phyloP scores from a whole-genome alignment of 30 jellyfish, hydroid and myxozoan species.

The Chrysaora quinquecirrha region DNA sequence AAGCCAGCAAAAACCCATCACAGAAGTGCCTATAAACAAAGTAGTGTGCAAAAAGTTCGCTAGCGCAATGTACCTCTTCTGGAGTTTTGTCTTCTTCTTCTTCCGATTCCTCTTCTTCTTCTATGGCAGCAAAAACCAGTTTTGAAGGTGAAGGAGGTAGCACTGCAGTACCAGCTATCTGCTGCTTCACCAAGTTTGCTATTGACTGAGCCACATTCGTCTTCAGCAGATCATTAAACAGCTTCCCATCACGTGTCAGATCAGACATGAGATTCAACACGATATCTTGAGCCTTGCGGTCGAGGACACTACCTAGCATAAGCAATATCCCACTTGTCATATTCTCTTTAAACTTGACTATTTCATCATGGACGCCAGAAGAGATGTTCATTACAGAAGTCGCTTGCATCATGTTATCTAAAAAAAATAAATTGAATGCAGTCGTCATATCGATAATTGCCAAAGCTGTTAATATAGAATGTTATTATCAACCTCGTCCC shows the following conservation, averaged over 20 bases:
- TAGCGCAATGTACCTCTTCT: conserved; percentile 58
- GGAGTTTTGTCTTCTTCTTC: conserved; percentile 59
- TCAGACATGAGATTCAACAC: conserved; percentile 52
- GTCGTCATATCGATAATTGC: too few relatives aligned
- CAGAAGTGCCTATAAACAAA: too few relatives aligned
- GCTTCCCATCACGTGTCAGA: conserved; percentile 60
- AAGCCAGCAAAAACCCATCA: too few relatives aligned
- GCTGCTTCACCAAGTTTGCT: conserved; percentile 27
- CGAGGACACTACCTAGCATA: conserved; percentile 48
- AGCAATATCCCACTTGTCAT: conserved; percentile 42
- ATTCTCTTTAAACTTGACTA: conserved; percentile 56
- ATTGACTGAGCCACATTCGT: conserved; percentile 33
- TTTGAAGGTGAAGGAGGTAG: conserved; percentile 11
- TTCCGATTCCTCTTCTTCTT: conserved; percentile 34
- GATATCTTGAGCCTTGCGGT: conserved; percentile 53
- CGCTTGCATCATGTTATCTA: background rate
- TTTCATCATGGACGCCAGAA: background rate
- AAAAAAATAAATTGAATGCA: background rate
- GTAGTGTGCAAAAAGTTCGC: too few relatives aligned
- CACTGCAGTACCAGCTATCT: background rate
- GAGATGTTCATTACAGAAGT: conserved; percentile 9
- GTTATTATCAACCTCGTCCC: too few relatives aligned
- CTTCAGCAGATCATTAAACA: conserved; percentile 38
- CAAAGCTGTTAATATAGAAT: too few relatives aligned
- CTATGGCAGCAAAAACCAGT: background rate